Evolutionary conservation across 2,888 invertebrate species (phyloP), one percentile per base, ranked within the genome.

Genomic region (Parelbella ahira): DNA sequence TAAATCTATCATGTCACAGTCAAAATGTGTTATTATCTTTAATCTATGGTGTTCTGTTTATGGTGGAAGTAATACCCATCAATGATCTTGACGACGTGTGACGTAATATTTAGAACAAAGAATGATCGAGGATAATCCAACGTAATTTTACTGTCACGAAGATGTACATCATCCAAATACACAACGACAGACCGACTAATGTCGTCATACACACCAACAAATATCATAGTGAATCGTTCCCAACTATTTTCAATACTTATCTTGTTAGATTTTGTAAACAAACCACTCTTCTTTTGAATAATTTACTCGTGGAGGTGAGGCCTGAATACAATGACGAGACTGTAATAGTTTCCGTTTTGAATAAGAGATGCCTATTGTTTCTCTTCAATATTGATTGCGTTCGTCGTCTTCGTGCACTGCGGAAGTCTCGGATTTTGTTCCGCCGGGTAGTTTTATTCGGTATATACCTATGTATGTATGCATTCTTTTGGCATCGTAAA

Each of bases 281-380:
- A 82, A 82, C 77, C 71, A 80, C 74, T 79, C 79, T 80, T 77
- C 68, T 69, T 79, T 79, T 82, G 78, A 81, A 84, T 84, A 82
- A 84, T 79, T 74, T 68, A 74, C 71, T 71, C 65, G 63, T 60
- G 60, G 71, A 81, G 81, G 78, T 76, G 78, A 82, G 77, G 74
- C 74, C 63, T 61, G 74, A 76, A 82, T 68, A 87, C 86, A 87
- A 86, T 86, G 66, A 80, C 67, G 61, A 68, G 60, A 57, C 74
- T 70, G 71, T 87, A 86, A 86, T 81, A 86, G 86, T 86, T 87
- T 86, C 86, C 86, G 82, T 78, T 84, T 77, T 76, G 75, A 82
- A 81, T 80, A 79, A 76, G 80, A 76, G 73, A 77, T 76, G 73
- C 58, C 81, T 63, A 83, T 87, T 87, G 86, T 87, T 79, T 86